Evolutionary conservation across 1,140 invertebrate genomes (phyloP), one percentile per base, ranked within the genome.

Genomic region (Drosophila biarmipes): DNA sequence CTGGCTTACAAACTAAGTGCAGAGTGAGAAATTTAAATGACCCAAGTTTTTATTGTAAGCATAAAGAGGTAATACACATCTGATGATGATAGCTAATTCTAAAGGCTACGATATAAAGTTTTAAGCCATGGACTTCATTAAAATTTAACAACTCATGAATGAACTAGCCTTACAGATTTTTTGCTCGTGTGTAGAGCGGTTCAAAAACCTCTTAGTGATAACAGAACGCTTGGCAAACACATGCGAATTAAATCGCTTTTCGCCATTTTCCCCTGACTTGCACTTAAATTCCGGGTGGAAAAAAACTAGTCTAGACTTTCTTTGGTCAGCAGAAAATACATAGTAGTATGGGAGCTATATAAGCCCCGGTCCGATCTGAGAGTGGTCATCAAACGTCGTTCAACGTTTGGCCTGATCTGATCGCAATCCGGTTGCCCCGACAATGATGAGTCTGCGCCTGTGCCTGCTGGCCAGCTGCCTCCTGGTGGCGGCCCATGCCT

Each of bases 391-490:
- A 87, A 79, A 82, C 82, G 82, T 51, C 69, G 62, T 63, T 62
- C 62, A 64, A 64, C 82, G 81, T 86, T 86, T 87, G 81, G 78
- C 77, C 82, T 52, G 52, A 68, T 57, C 61, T 52, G 64, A 46
- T 73, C 63, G 34, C 42, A 35, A 11, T 34, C 38, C 21, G 42
- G 17, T 56, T 11, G 37, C 15, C 29, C 29, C 29, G 8, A 2
- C 54, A 43, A 87, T 87, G 84, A 87, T 87, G 82, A 89, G 75
- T 38, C 56, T 89, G 37, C 52, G 62, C 53, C 55, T 89, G 31
- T 91, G 79, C 55, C 67, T 91, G 29, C 17, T 91, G 51, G 82
- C 90, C 34, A 78, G 78, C 31, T 90, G 86, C 75, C 82, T 91
- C 3, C 12, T 81, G 55, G 80, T 66, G 35, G 74, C 51, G 19